These are phyloP conservation scores for Anthopleura sola DNA, from an alignment of 64 coral and sea anemone genomes.

Conservation along the genomic window DNA sequence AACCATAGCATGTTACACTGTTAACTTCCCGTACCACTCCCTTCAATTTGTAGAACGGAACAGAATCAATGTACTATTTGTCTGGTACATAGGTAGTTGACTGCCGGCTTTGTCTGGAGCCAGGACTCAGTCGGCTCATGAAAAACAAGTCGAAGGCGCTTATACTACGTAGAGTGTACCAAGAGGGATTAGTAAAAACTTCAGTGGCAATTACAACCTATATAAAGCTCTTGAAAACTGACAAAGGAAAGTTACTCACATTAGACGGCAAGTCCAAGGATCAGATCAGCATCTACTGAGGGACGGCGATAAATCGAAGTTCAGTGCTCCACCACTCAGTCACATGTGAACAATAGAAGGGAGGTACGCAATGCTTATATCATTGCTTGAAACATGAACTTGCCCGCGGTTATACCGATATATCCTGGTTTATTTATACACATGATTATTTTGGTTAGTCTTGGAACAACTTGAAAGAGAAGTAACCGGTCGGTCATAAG, in stretches of 20 bases:
- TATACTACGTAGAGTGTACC: too few species aligned
- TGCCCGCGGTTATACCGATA: not conserved
- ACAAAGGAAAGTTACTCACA: not conserved
- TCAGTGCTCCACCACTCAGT: not conserved
- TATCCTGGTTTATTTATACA: not conserved
- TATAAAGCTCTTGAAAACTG: too few species aligned
- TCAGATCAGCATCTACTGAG: not conserved
- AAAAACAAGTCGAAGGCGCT: too few species aligned
- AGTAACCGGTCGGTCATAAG: not conserved
- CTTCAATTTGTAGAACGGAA: not conserved
- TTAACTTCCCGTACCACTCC: not conserved
- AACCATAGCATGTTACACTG: not conserved
- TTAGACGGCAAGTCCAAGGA: not conserved
- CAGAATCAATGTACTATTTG: not conserved
- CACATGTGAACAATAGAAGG: not conserved
- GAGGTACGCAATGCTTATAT: not conserved
- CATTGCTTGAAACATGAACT: not conserved
- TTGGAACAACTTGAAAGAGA: constrained; percentile 2
- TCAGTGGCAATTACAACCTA: too few species aligned
- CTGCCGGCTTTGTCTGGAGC: not conserved
- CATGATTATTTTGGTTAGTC: not conserved
- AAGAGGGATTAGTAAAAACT: too few species aligned
- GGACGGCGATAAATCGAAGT: not conserved
- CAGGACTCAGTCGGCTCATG: too few species aligned
- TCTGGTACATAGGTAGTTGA: not conserved